A percentile compares a stretch with the other conserved stretches of the same genome.
Conservation (phyloP, 1,140 invertebrate genomes). For the Geopemphigus sp. region DNA sequence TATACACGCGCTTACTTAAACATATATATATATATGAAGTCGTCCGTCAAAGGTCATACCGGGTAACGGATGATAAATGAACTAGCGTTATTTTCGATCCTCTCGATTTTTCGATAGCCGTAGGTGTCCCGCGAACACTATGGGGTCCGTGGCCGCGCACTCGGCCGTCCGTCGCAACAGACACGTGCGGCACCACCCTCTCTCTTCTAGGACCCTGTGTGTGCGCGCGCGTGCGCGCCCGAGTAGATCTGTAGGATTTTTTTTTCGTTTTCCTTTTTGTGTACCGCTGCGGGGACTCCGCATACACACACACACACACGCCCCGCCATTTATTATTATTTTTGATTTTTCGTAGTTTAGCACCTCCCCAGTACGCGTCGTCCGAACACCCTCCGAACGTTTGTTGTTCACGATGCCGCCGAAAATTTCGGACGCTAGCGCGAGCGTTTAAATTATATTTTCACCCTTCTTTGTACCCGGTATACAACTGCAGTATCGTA, state of each 20-base stretch:
- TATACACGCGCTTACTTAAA: too few relatives aligned
- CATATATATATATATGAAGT: too few relatives aligned
- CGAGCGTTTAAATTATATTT: background rate
- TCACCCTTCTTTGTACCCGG: background rate
- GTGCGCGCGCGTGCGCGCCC: background rate
- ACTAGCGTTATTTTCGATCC: slow-evolving; percentile 13
- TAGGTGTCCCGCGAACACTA: slow-evolving; percentile 31
- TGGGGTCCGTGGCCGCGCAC: background rate
- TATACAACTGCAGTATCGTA: too few relatives aligned
- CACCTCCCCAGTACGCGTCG: background rate
- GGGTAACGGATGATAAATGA: slow-evolving; percentile 29
- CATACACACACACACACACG: too few relatives aligned
- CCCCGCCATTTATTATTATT: slow-evolving; percentile 18
- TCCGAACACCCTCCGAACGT: background rate
- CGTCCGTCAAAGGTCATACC: slow-evolving; percentile 35
- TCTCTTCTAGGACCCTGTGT: too few relatives aligned
- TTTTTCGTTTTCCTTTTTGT: background rate
- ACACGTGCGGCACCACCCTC: too few relatives aligned
- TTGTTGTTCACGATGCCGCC: too few relatives aligned
- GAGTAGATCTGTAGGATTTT: background rate
- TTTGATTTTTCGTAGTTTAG: slow-evolving; percentile 36
- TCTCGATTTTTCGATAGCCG: background rate
- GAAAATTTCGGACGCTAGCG: background rate
- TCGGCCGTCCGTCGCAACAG: too few relatives aligned
- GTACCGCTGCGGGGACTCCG: slow-evolving; percentile 4